Evolutionary conservation across 2,888 invertebrate species (phyloP), one percentile per base, ranked within the genome.

Genomic region (Halictus ligatus): DNA sequence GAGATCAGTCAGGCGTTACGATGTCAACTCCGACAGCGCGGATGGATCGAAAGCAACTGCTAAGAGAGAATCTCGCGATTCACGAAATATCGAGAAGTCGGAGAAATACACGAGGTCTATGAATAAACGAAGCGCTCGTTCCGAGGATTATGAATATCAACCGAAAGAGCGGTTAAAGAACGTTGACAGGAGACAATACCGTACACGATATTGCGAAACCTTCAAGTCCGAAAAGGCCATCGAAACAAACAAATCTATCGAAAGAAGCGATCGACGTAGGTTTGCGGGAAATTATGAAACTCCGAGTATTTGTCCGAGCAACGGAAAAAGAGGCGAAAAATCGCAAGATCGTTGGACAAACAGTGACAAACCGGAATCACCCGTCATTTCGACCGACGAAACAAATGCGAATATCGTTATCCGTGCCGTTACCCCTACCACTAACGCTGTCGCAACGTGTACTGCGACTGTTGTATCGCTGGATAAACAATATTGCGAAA

Each of bases 1-100:
- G 1, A 78, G 46, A 18, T 58, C 64, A 2, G 79, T 69, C 21
- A 73, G 78, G 15, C 48, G 48, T 46, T 69, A 79, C n/a, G 60
- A 85, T 77, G 29, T 43, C 48, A 72, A 48, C 0, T 40, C n/a
- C 0, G 25, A 1, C 8, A 21, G 10, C 1, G 5, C 12, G 5
- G 74, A 74, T 15, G 79, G 43, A 46, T 60, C 18, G 29, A 79
- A 58, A 29, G 0, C 46, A 0, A 2, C 46, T 0, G 13, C 21
- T 6, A 35, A 60, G 2, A 64, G 71, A 29, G 64, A 84, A 58
- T 54, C 13, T 1, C 50, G 4, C 18, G 54, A 48, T 46, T 4
- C 13, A 0, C 75, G 67, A 8, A 25, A 21, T 12, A 18, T 15
- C 13, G 40, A 64, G 64, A 64, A 8, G 15, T 64, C 2, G 18